Evolutionary conservation across 2,797 vertebrate genomes (phyloP).

Genomic region (Gouania willdenowi): DNA sequence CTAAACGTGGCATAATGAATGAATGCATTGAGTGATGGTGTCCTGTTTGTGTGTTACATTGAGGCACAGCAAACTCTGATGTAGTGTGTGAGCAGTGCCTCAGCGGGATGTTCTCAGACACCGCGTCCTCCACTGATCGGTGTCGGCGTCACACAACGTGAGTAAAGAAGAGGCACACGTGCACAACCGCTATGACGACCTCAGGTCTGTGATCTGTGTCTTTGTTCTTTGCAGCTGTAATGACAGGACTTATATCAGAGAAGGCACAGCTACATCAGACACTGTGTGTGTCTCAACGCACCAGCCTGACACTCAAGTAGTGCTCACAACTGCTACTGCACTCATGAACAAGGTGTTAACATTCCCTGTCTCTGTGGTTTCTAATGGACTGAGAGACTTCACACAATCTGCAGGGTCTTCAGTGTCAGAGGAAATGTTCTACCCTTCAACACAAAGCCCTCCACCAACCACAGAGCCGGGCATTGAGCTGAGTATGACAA

Average conservation of each 20-base stretch:
- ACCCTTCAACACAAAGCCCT: not conserved
- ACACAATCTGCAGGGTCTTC: not conserved
- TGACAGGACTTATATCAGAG: conserved; percentile 7
- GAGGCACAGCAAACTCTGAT: conserved; percentile 46
- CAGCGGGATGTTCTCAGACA: conserved; percentile 59
- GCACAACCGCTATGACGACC: too few species aligned
- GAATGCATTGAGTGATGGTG: too few species aligned
- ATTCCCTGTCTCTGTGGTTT: not conserved
- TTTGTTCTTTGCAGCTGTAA: conserved; percentile 54
- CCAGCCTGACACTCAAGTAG: too few species aligned
- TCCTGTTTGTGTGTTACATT: conserved; percentile 19
- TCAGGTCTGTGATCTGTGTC: conserved; percentile 6
- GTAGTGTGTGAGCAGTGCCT: conserved; percentile 50
- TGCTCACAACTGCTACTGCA: not conserved
- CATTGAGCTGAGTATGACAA: conserved; percentile 15
- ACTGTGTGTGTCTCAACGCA: conserved; percentile 26
- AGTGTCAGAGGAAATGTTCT: not conserved
- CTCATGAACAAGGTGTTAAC: not conserved
- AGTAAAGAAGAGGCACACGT: conserved; percentile 19
- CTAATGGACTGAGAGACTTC: not conserved
- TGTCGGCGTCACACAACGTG: conserved; percentile 64
- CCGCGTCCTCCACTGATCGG: conserved; percentile 2
- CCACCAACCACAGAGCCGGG: too few species aligned
- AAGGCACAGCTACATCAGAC: conserved; percentile 44
- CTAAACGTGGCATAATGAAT: too few species aligned